A percentile compares a stretch with the other conserved stretches of the same genome.
These are phyloP conservation scores for Clivina fossor DNA, from an alignment of 2,888 invertebrate genomes.

Conservation along the genomic window DNA sequence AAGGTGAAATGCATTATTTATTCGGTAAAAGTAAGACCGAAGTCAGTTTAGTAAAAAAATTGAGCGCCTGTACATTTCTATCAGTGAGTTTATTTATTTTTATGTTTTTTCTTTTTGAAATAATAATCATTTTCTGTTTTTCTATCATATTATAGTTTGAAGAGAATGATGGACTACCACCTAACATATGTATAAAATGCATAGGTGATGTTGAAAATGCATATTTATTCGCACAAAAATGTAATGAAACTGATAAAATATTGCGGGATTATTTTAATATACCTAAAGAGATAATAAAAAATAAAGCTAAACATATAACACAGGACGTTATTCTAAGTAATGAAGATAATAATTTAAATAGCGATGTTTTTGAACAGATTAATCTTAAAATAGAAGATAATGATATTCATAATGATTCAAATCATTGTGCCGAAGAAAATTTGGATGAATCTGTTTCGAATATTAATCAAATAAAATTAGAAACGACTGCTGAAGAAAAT, in stretches of 20 bases:
- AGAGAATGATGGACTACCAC: neutral
- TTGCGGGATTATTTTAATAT: neutral
- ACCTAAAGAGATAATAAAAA: neutral
- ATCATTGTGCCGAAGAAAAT: too few species aligned
- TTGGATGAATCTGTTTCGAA: too few species aligned
- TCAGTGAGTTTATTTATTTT: neutral
- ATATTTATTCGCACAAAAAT: conserved; percentile 1
- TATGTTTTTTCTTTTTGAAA: neutral
- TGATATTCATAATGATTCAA: too few species aligned
- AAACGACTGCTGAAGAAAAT: too few species aligned
- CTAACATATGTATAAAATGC: neutral
- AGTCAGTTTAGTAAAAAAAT: neutral
- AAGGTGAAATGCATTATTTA: neutral
- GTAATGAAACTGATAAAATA: neutral
- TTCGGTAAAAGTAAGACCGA: neutral
- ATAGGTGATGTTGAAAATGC: neutral
- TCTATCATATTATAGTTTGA: neutral
- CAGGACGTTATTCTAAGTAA: too few species aligned
- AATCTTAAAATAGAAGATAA: too few species aligned
- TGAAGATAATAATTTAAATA: too few species aligned
- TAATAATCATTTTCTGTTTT: neutral
- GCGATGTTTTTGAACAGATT: too few species aligned
- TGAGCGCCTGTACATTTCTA: neutral
- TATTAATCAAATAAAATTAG: too few species aligned
- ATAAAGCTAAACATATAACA: too few species aligned